Conservation (phyloP, 2,113 vertebrate species). For the Osmerus mordax region DNA sequence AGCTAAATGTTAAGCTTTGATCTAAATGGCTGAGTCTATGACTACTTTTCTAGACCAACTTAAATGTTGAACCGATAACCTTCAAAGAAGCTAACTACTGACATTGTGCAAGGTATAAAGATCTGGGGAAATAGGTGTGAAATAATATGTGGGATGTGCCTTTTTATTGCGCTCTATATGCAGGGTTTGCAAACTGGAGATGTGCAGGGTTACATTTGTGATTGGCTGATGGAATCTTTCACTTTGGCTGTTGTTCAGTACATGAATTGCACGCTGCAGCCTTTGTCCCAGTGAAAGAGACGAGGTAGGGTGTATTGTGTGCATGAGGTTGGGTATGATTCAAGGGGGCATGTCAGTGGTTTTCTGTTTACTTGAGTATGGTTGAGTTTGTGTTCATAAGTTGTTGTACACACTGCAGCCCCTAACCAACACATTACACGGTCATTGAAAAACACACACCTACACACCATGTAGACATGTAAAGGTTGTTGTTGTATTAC, state of each 20-base stretch:
- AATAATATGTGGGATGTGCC: slow-evolving; percentile 52
- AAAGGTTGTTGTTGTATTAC: slow-evolving; percentile 23
- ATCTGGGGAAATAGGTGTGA: slow-evolving; percentile 16
- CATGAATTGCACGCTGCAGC: no score
- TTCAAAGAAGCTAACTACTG: slow-evolving; percentile 12
- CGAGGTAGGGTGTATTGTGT: slow-evolving; percentile 8
- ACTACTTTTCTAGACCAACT: neutral
- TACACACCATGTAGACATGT: neutral
- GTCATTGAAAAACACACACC: neutral
- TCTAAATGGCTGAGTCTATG: neutral
- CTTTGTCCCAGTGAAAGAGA: neutral
- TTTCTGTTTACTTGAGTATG: no score
- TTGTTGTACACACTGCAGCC: no score
- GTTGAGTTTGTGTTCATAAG: no score
- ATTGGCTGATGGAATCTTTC: no score
- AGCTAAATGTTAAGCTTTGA: slow-evolving; percentile 33
- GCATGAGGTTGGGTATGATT: neutral
- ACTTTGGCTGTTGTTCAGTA: no score
- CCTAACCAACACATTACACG: neutral
- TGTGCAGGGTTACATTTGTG: no score
- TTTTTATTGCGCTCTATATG: slow-evolving; percentile 39
- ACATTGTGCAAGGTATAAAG: slow-evolving; percentile 24
- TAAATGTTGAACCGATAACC: slow-evolving; percentile 2
- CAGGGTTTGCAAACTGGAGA: neutral
- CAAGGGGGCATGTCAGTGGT: slow-evolving; percentile 20